Evolutionary conservation across 2,113 vertebrate species (phyloP), one percentile per base, ranked within the genome.

Genomic region (Acanthochromis polyacanthus): DNA sequence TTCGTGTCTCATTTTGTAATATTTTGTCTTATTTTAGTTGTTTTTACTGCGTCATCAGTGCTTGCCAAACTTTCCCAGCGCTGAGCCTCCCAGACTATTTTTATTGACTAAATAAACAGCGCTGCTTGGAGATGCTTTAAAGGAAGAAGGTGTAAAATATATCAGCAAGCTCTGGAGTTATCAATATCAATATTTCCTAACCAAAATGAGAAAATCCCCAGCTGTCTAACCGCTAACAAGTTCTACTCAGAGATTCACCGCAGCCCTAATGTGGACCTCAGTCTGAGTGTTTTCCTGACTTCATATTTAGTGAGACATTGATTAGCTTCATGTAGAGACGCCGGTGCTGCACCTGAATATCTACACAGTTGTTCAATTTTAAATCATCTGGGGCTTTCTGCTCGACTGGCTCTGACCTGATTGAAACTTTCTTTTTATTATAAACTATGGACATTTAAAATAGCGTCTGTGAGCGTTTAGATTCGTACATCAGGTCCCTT

Each of bases 271-370:
- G n/a, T 23, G 36, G 8, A 50, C 25, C 48, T 56, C 23, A 55
- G 46, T 38, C 20, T 62, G 4, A n/a, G 40, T 69, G 64, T n/a
- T 62, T 30, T 15, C 22, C 51, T n/a, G 10, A 16, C 48, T 22
- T 75, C 57, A 52, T 36, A 51, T 63, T 23, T 5, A 69, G 19
- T 56, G 5, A 63, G 51, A 10, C 58, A 75, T 52, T 81, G 57
- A 64, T 81, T 75, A 63, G 58, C 38, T 63, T 45, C 58, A 62
- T 38, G 28, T 2, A 25, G 2, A 25, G 25, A 25, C 56, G 40
- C 57, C 28, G 63, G 38, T 68, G 8, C 8, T 0, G 5, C 3
- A 4, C 50, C 43, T 57, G 43, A 6, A 14, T n/a, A 10, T 23
- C 1, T 40, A 25, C 25, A 25, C 2, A 25, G 25, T 25, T 3